Evolutionary conservation across 2,113 vertebrate genomes (phyloP).

Genomic region (Aegotheles bennettii): DNA sequence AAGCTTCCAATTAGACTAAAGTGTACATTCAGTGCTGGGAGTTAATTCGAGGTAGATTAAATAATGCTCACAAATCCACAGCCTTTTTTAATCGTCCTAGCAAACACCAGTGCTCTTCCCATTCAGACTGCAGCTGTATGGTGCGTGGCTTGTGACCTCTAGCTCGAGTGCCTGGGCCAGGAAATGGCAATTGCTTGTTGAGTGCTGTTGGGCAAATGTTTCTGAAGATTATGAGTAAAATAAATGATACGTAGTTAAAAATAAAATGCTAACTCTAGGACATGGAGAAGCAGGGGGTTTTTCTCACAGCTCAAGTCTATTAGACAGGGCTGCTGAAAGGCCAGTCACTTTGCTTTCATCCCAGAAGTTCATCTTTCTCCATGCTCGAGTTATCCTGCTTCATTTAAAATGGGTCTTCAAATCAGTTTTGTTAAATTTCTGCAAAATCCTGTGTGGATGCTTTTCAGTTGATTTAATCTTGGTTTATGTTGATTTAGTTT

Average conservation of each 20-base stretch:
- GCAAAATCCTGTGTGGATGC: constrained; percentile 27
- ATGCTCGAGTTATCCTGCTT: neutral
- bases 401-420: neutral
- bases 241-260: neutral
- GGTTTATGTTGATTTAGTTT: constrained; percentile 55
- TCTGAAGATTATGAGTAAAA: neutral
- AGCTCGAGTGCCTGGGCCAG: neutral
- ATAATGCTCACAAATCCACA: neutral
- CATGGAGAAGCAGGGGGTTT: neutral
- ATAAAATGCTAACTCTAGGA: neutral
- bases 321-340: neutral
- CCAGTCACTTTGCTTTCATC: neutral
- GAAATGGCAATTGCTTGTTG: neutral
- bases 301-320: neutral
- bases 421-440: constrained; percentile 1
- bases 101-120: neutral
- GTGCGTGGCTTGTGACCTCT: neutral
- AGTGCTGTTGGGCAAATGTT: neutral
- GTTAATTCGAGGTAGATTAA: neutral
- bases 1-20: neutral
- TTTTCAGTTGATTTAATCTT: constrained; percentile 55
- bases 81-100: neutral
- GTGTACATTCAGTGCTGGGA: neutral
- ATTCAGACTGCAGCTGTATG: neutral
- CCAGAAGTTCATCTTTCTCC: neutral